phyloP scores from a whole-genome alignment of 1,140 invertebrate species.

The Lordiphosa collinella region DNA sequence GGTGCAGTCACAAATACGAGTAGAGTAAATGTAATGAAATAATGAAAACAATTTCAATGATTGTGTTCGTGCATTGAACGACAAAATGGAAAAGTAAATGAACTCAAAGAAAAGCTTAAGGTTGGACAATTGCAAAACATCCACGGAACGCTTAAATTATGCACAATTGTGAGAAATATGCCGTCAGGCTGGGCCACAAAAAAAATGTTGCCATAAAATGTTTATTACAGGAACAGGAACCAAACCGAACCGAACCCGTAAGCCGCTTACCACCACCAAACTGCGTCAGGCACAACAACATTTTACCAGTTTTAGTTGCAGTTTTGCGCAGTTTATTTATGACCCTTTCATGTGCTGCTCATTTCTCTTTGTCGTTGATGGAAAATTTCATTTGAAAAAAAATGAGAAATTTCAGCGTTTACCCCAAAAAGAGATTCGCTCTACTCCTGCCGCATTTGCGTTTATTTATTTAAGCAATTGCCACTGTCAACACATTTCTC shows the following conservation, averaged over 20 bases:
- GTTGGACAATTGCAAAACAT: too few relatives aligned
- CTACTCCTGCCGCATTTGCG: slow-evolving; percentile 9
- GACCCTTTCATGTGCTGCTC: slow-evolving; percentile 16
- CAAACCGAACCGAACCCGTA: slow-evolving; percentile 10
- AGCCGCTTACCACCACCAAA: slow-evolving; percentile 40
- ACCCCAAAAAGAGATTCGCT: neutral
- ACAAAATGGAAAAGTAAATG: slow-evolving; percentile 1
- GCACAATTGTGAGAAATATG: too few relatives aligned
- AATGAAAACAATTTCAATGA: slow-evolving; percentile 64
- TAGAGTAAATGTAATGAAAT: slow-evolving; percentile 62
- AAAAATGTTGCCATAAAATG: slow-evolving; percentile 28
- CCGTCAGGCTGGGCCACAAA: neutral
- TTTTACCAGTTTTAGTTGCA: neutral
- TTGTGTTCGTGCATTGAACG: slow-evolving; percentile 56
- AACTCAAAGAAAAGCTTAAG: slow-evolving; percentile 34
- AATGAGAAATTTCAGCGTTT: slow-evolving; percentile 22
- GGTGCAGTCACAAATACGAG: slow-evolving; percentile 34
- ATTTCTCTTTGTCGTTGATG: slow-evolving; percentile 52
- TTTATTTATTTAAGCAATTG: slow-evolving; percentile 74
- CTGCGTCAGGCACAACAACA: neutral
- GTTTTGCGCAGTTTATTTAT: slow-evolving; percentile 25
- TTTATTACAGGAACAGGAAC: slow-evolving; percentile 24
- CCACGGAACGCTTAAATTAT: too few relatives aligned
- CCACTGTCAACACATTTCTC: slow-evolving; percentile 47
- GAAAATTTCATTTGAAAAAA: slow-evolving; percentile 57